A percentile compares a stretch with the other conserved stretches of the same genome.
These are phyloP conservation scores for Epirrita christyi DNA, from an alignment of 2,888 invertebrate genomes.

Conservation along the genomic window DNA sequence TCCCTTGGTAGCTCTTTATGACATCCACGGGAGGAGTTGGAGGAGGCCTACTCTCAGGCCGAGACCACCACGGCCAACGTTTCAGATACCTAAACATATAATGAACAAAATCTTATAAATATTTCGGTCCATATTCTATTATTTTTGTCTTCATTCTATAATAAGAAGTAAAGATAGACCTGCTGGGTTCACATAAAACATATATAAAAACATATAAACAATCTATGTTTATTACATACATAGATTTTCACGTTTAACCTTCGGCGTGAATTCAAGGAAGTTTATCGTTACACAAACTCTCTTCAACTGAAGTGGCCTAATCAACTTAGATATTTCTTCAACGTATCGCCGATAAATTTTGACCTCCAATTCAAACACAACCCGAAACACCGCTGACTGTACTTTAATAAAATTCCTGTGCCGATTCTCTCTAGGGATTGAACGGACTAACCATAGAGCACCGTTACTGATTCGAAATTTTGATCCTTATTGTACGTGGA, in stretches of 20 bases:
- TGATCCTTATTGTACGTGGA: constrained; percentile 19
- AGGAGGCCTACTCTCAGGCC: no score
- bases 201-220: no score
- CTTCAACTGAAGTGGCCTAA: constrained; percentile 9
- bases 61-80: no score
- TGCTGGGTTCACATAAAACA: no score
- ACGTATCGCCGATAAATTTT: constrained; percentile 40
- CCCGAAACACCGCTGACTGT: constrained; percentile 42
- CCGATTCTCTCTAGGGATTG: constrained; percentile 38
- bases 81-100: no score
- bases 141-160: no score
- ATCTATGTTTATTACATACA: no score
- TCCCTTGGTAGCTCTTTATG: no score
- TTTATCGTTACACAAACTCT: not conserved
- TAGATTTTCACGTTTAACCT: not conserved
- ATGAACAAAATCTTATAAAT: no score
- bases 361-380: constrained; percentile 40
- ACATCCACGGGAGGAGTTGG: no score
- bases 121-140: no score
- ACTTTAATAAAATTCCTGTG: constrained; percentile 43
- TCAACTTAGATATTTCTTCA: constrained; percentile 31
- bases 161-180: no score
- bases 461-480: constrained; percentile 15
- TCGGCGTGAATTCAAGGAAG: not conserved
- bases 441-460: constrained; percentile 21